Percentiles rank a stretch among this genome's conserved stretches.
Evolutionary conservation across 2,888 invertebrate genomes (phyloP).

Genomic region (Eristalis pertinax): DNA sequence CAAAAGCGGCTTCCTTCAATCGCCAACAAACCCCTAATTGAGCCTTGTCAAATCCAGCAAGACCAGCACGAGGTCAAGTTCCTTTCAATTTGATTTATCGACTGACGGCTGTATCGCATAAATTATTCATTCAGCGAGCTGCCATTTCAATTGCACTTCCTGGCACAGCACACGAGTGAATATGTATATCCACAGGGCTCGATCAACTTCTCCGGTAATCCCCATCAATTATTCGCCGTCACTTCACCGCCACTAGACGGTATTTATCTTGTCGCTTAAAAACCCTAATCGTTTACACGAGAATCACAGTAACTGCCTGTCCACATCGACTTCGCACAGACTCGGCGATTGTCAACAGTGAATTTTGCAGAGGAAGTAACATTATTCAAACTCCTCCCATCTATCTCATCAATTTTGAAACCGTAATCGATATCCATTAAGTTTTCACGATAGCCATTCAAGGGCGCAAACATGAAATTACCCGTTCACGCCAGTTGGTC

Average conservation of each 20-base stretch:
- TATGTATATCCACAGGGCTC: slow-evolving; percentile 14
- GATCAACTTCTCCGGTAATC: slow-evolving; percentile 33
- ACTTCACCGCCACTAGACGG: slow-evolving; percentile 15
- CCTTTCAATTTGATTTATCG: background rate
- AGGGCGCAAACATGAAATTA: background rate
- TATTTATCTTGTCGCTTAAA: slow-evolving; percentile 29
- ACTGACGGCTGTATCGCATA: background rate
- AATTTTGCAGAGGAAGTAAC: background rate
- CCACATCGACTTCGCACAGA: background rate
- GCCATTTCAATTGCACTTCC: background rate
- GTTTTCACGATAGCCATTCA: background rate
- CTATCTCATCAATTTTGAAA: background rate
- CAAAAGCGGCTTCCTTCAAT: background rate
- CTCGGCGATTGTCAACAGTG: background rate
- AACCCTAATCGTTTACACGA: background rate
- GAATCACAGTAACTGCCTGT: background rate
- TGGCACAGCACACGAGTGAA: background rate
- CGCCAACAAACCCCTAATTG: too few species aligned
- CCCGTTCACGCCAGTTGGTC: background rate
- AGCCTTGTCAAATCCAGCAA: too few species aligned
- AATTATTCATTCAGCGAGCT: background rate
- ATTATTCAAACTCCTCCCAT: background rate
- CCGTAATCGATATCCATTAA: background rate
- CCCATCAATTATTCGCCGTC: slow-evolving; percentile 50
- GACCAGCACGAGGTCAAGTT: background rate